These are phyloP conservation scores for Asarcornis scutulata DNA, from an alignment of 2,113 vertebrate species.

Conservation along the genomic window DNA sequence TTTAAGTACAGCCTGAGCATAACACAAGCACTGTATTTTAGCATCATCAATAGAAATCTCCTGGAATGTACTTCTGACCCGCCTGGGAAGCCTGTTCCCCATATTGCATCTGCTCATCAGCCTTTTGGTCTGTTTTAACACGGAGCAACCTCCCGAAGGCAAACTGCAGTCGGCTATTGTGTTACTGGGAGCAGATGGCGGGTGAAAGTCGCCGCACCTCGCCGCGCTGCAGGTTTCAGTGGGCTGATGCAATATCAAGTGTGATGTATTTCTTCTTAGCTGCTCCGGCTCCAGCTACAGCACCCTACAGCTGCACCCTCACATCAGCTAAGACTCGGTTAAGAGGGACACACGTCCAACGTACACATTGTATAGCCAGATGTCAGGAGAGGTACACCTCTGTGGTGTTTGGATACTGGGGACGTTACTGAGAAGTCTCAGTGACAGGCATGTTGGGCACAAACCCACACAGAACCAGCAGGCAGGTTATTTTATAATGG, in stretches of 20 bases:
- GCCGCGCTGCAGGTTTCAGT: neutral
- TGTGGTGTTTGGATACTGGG: neutral
- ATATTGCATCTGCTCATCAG: neutral
- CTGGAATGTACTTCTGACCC: neutral
- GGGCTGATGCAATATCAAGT: neutral
- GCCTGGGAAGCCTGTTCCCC: neutral
- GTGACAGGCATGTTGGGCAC: neutral
- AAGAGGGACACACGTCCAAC: neutral
- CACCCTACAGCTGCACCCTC: neutral
- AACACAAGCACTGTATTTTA: neutral
- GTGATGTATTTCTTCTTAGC: constrained; percentile 1
- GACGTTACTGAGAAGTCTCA: neutral
- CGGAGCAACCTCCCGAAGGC: neutral
- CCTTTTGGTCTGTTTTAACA: constrained; percentile 14
- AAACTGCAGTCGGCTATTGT: constrained; percentile 3
- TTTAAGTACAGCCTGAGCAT: neutral
- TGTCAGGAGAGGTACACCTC: neutral
- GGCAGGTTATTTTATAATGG: neutral
- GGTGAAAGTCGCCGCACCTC: neutral
- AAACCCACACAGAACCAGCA: neutral
- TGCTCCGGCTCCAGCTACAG: neutral
- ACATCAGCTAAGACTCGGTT: neutral
- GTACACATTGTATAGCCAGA: neutral
- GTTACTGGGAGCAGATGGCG: constrained; percentile 32
- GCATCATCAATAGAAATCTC: neutral